Evolutionary conservation across 30 jellyfish, hydroid and myxozoan species (phyloP).

Genomic region (Sanderia malayensis): DNA sequence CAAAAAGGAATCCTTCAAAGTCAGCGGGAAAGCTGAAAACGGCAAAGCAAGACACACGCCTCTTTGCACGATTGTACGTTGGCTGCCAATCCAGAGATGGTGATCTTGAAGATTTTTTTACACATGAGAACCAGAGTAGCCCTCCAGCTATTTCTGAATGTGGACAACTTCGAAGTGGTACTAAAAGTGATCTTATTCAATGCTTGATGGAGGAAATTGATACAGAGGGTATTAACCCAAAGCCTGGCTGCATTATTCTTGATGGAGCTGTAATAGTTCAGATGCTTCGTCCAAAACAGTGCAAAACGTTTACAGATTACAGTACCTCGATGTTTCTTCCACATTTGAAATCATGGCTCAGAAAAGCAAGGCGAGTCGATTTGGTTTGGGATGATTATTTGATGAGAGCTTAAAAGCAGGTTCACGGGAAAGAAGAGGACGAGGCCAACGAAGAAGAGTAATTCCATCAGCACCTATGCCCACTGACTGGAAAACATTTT

Average conservation of each 20-base stretch:
- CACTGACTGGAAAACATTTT: constrained; percentile 5
- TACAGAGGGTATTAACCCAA: not conserved
- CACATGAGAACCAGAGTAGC: constrained; percentile 1
- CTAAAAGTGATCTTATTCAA: constrained; percentile 11
- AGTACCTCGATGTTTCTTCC: not conserved
- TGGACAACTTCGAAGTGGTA: not conserved
- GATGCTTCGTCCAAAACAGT: not conserved
- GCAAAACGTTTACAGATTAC: constrained; percentile 4
- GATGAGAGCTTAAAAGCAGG: constrained; percentile 1
- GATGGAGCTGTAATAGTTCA: constrained; percentile 8
- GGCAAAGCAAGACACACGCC: constrained; percentile 15
- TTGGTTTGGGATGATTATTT: constrained; percentile 26
- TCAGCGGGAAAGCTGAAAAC: constrained; percentile 2
- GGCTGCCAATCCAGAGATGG: constrained; percentile 53
- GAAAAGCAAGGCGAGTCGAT: not conserved
- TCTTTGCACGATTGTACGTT: constrained; percentile 47
- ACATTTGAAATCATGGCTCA: not conserved
- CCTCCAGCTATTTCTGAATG: not conserved
- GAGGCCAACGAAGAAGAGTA: constrained; percentile 12
- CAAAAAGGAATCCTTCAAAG: constrained; percentile 15
- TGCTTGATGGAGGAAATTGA: constrained; percentile 9
- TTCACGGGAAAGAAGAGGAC: constrained; percentile 4
- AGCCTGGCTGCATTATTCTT: not conserved
- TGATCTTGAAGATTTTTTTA: constrained; percentile 6
- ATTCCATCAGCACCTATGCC: not conserved